Conservation (phyloP, 1,140 invertebrate species). For the Drosophila saltans region DNA sequence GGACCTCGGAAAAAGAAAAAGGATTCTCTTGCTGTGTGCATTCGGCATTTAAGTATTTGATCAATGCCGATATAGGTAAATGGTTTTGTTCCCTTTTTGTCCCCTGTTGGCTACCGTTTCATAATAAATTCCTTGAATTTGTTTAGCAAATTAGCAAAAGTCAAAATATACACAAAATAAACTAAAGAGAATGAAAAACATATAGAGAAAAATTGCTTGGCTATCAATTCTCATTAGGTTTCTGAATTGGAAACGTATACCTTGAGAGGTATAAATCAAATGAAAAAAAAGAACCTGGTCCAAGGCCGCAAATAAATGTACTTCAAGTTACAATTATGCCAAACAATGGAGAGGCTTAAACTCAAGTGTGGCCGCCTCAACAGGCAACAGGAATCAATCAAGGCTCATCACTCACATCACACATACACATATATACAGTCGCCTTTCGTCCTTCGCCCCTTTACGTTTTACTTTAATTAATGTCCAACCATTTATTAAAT, state of each 20-base stretch:
- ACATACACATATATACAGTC: constrained; percentile 13
- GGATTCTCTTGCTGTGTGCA: constrained; percentile 53
- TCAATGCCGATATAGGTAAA: constrained; percentile 36
- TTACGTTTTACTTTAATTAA: constrained; percentile 73
- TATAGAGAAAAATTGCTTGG: constrained; percentile 8
- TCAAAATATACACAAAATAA: constrained; percentile 41
- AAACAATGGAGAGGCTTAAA: constrained; percentile 51
- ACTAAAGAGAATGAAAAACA: constrained; percentile 46
- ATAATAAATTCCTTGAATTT: constrained; percentile 34
- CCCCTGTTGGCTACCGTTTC: constrained; percentile 41
- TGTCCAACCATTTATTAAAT: constrained; percentile 82
- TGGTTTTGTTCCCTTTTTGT: constrained; percentile 6
- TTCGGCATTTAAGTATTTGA: constrained; percentile 31
- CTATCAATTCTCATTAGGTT: constrained; percentile 77
- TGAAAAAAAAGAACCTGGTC: constrained; percentile 24
- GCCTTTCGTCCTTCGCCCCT: constrained; percentile 6
- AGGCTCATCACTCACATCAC: constrained; percentile 75
- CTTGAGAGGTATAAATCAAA: constrained; percentile 66
- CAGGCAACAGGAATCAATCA: constrained; percentile 82
- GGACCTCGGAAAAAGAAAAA: constrained; percentile 25
- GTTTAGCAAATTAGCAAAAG: constrained; percentile 38
- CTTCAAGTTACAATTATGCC: constrained; percentile 60
- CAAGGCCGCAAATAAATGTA: constrained; percentile 34
- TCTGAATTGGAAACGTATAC: constrained; percentile 77
- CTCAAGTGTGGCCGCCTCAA: constrained; percentile 74